phyloP scores from a whole-genome alignment of 2,113 vertebrate genomes.

The Leucoraja erinaceus region DNA sequence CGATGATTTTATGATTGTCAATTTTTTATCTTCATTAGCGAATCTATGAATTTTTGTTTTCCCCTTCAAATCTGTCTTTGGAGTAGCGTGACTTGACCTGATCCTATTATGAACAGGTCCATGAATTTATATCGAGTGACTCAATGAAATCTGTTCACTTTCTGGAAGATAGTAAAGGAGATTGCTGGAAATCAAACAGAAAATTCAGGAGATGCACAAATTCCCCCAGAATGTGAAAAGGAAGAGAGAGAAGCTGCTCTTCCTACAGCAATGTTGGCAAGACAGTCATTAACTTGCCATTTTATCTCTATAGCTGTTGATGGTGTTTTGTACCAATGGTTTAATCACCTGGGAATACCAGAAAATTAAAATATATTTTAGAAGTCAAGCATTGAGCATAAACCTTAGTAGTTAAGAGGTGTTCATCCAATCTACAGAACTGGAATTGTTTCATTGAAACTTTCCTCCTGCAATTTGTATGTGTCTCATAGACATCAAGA shows the following conservation, averaged over 20 bases:
- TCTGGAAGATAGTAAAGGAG: background rate
- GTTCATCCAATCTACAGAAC: background rate
- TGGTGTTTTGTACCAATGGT: background rate
- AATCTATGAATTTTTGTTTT: slow-evolving; percentile 48
- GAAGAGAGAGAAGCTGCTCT: background rate
- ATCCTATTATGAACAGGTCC: background rate
- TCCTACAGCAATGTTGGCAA: background rate
- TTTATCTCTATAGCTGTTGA: background rate
- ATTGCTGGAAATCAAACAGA: background rate
- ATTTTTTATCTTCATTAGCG: slow-evolving; percentile 91
- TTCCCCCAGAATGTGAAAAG: background rate
- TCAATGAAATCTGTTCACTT: background rate
- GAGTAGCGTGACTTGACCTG: background rate
- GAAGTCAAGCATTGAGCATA: background rate
- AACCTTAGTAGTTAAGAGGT: background rate
- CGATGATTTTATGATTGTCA: slow-evolving; percentile 80
- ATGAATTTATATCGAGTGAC: background rate
- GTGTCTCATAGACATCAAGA: too few relatives aligned
- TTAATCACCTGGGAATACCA: background rate
- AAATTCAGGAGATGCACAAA: background rate
- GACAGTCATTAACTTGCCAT: background rate
- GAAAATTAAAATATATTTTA: background rate
- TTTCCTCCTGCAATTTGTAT: background rate
- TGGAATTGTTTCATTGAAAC: background rate
- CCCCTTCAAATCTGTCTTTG: background rate